Base-by-base conservation (phyloP, 2,888 invertebrate genomes). In the Drosophila neonasuta region DNA sequence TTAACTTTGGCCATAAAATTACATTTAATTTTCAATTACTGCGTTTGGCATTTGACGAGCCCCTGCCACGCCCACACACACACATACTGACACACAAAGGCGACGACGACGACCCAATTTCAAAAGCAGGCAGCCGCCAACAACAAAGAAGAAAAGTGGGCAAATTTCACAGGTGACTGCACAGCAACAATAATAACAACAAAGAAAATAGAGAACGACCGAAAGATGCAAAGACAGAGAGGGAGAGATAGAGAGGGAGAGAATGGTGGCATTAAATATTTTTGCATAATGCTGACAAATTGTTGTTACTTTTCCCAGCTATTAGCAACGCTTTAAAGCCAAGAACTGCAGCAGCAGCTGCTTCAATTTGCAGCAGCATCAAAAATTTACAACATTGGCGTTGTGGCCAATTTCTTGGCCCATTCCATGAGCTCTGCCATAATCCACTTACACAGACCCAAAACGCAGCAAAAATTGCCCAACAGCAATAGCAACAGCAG, bases 1-100 rank as follows among this genome's bases (percentile, higher is more conserved):
- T 73, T 68, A 84, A 87, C 83, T 87, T 87, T 72, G 61, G 55
- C 59, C 75, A 79, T 84, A 82, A 83, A 87, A 79, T 87, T 70
- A 79, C 71, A 86, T 82, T 84, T 87, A 82, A 87, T 87, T 84
- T 87, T 82, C 84, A 82, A 86, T 87, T 86, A 80, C 75, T 64
- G 70, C 71, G 71, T 68, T 64, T 62, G 66, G 60, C 75, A 68
- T 68, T 77, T 68, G 66, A 60, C 66, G 62, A 56, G 48, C 51
- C 24, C 44, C 56, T 45, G 60, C 50, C 55, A 61, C 59, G 48
- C 64, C 59, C 60, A 62, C 46, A 7, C 29, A 45, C 41, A 57
- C 29, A 34, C 48, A 49, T 15, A 30, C 29, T 34, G n/a, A 32
- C 55, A 39, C 10, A 57, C 66, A 61, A 55, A 58, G 17, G 13